Evolutionary conservation across 2,888 invertebrate species (phyloP).

Genomic region (Neoaliturus tenellus): DNA sequence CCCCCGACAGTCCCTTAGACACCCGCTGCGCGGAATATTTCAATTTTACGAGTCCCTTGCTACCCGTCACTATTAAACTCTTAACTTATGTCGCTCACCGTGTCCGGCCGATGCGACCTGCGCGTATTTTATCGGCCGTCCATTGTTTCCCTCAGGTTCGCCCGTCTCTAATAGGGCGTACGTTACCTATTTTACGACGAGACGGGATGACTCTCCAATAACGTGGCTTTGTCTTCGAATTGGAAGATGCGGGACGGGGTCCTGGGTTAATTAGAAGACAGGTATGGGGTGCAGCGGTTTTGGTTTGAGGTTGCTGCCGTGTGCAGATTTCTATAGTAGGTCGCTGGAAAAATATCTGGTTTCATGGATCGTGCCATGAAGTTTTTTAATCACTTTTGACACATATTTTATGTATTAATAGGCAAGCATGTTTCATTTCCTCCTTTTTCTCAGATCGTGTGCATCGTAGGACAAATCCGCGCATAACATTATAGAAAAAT

Average conservation of each 20-base stretch:
- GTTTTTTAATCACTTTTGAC: too few relatives aligned
- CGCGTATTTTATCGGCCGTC: slow-evolving; percentile 37
- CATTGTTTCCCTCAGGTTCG: slow-evolving; percentile 19
- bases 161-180: slow-evolving; percentile 39
- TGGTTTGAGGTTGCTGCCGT: too few relatives aligned
- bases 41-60: slow-evolving; percentile 56
- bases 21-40: slow-evolving; percentile 56
- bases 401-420: too few relatives aligned
- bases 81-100: slow-evolving; percentile 52
- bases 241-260: slow-evolving; percentile 6
- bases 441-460: too few relatives aligned
- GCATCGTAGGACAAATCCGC: too few relatives aligned
- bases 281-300: too few relatives aligned
- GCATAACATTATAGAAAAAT: too few relatives aligned
- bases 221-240: slow-evolving; percentile 34
- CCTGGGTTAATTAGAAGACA: not conserved
- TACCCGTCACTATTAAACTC: slow-evolving; percentile 57
- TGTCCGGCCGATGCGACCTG: slow-evolving; percentile 32
- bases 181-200: slow-evolving; percentile 27
- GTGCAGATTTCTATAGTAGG: too few relatives aligned
- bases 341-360: too few relatives aligned
- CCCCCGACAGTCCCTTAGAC: slow-evolving; percentile 50
- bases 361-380: too few relatives aligned
- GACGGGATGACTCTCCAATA: slow-evolving; percentile 23
- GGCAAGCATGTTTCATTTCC: too few relatives aligned